Percentiles rank a stretch among this genome's conserved stretches.
These are phyloP conservation scores for Pangasianodon hypophthalmus DNA, from an alignment of 2,113 vertebrate genomes.

Conservation along the genomic window DNA sequence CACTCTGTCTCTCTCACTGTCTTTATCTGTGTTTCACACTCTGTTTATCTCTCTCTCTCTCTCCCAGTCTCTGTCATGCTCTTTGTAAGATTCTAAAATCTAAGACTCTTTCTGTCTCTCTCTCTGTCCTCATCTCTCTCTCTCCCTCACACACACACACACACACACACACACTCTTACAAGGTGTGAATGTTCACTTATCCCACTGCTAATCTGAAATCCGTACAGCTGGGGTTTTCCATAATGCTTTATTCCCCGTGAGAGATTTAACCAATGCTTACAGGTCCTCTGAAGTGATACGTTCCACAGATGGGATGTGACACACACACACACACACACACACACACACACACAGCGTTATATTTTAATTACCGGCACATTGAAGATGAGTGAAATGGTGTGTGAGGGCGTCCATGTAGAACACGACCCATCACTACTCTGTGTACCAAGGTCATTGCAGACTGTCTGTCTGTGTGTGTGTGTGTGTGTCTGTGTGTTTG, in stretches of 20 bases:
- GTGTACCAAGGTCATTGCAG: constrained; percentile 41
- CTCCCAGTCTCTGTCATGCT: too few relatives aligned
- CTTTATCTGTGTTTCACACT: too few relatives aligned
- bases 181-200: constrained; percentile 9
- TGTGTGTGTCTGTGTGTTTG: constrained; percentile 14
- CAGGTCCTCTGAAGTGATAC: constrained; percentile 21
- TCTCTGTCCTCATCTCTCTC: not conserved
- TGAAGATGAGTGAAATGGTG: not conserved
- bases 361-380: constrained; percentile 34
- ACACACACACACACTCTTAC: constrained; percentile 3
- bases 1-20: too few relatives aligned
- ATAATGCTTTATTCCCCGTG: constrained; percentile 23
- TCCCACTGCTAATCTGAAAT: constrained; percentile 25
- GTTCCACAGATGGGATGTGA: constrained; percentile 2
- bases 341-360: not conserved
- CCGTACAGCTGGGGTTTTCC: constrained; percentile 15
- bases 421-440: not conserved
- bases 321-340: constrained; percentile 26
- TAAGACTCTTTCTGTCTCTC: not conserved
- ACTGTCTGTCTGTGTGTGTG: constrained; percentile 39
- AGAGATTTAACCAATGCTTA: constrained; percentile 3
- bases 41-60: too few relatives aligned
- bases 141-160: not conserved
- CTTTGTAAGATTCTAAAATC: too few relatives aligned
- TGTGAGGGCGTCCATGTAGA: constrained; percentile 18